Evolutionary conservation across 2,888 invertebrate species (phyloP).

Genomic region (Caenorhabditis wallacei): DNA sequence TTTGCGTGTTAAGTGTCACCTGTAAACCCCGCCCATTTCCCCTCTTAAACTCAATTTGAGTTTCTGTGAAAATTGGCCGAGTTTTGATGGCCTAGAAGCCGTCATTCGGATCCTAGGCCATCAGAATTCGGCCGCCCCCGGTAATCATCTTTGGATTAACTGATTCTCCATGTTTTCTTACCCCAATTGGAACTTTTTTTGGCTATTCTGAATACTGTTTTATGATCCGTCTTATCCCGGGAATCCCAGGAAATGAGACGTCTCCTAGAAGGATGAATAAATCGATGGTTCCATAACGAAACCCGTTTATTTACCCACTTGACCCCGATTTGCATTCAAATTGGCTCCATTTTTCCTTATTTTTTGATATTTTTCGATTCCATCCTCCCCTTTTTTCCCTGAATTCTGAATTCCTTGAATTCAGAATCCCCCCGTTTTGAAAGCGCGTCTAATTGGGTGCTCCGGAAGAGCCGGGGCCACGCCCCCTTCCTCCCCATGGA

Average conservation of each 20-base stretch:
- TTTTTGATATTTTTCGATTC: conserved; percentile 13
- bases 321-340: too few relatives aligned
- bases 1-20: background rate
- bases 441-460: conserved; percentile 54
- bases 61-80: conserved; percentile 37
- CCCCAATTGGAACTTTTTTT: too few relatives aligned
- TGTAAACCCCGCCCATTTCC: background rate
- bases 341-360: too few relatives aligned
- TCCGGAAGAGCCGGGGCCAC: conserved; percentile 23
- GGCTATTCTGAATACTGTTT: conserved; percentile 33
- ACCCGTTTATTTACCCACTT: conserved; percentile 38
- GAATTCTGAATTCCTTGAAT: too few relatives aligned
- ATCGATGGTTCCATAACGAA: conserved; percentile 27
- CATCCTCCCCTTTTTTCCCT: too few relatives aligned
- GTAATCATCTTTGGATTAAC: too few relatives aligned
- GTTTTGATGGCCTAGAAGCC: too few relatives aligned
- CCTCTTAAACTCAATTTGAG: conserved; percentile 45
- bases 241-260: too few relatives aligned
- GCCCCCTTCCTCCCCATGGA: conserved; percentile 5
- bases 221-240: conserved; percentile 23
- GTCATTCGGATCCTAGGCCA: too few relatives aligned
- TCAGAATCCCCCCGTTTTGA: too few relatives aligned
- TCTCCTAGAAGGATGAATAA: conserved; percentile 56
- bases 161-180: conserved; percentile 20
- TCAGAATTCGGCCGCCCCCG: too few relatives aligned